Percentiles rank a stretch among this genome's conserved stretches.
Conservation (phyloP, 1,140 invertebrate genomes). For the Cydia fagiglandana region DNA sequence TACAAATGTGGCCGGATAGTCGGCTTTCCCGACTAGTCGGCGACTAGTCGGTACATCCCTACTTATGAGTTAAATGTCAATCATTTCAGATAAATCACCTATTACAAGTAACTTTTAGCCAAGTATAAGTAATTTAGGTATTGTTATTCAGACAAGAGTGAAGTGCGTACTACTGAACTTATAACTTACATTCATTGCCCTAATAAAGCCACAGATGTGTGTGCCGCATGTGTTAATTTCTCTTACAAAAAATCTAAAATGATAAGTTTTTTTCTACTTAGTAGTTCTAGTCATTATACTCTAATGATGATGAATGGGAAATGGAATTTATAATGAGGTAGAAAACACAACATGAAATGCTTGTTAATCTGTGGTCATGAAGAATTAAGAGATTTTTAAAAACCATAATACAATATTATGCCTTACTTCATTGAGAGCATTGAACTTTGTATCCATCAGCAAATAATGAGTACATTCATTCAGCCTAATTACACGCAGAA, state of each 20-base stretch:
- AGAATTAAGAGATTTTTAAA: not conserved
- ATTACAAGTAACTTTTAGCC: too few relatives aligned
- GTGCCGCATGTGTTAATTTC: not conserved
- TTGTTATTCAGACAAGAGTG: not conserved
- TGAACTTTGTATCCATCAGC: conserved; percentile 7
- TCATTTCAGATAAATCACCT: too few relatives aligned
- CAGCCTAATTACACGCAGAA: not conserved
- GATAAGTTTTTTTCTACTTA: not conserved
- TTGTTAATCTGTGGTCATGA: not conserved
- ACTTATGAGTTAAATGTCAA: too few relatives aligned
- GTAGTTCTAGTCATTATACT: not conserved
- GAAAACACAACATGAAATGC: not conserved
- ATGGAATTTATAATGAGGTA: not conserved
- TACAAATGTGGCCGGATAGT: too few relatives aligned
- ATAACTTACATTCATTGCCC: not conserved
- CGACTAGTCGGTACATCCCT: too few relatives aligned
- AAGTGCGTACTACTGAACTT: not conserved
- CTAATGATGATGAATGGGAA: not conserved
- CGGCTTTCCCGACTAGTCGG: too few relatives aligned
- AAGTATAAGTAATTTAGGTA: not conserved
- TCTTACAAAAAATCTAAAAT: not conserved
- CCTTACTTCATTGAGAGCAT: not conserved
- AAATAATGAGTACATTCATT: not conserved
- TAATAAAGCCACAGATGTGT: not conserved
- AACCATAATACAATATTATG: not conserved